Percentiles rank a stretch among this genome's conserved stretches.
phyloP scores from a whole-genome alignment of 2,888 invertebrate genomes.

The Spodoptera littoralis region DNA sequence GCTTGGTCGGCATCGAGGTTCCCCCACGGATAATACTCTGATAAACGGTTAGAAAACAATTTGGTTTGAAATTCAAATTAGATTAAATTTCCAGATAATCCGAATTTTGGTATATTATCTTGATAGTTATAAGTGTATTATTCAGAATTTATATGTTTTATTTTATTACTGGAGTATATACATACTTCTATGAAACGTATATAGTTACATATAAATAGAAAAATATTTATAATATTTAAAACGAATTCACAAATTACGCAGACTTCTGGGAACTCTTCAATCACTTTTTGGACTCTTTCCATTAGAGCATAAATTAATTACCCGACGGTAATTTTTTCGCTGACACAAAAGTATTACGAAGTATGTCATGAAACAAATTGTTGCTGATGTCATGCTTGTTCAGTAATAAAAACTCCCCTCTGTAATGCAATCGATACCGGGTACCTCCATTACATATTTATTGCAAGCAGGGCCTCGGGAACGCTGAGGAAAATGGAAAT shows the following conservation, averaged over 20 bases:
- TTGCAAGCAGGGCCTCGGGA: constrained; percentile 70
- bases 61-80: constrained; percentile 62
- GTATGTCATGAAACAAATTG: constrained; percentile 48
- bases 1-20: constrained; percentile 48
- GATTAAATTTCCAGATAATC: constrained; percentile 62
- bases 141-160: constrained; percentile 7
- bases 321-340: constrained; percentile 23
- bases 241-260: constrained; percentile 2
- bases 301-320: constrained; percentile 22
- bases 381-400: constrained; percentile 76
- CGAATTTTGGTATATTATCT: constrained; percentile 35
- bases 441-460: constrained; percentile 82
- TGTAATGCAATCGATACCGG: constrained; percentile 77
- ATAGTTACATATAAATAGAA: background rate
- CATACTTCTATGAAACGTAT: background rate
- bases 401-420: constrained; percentile 74
- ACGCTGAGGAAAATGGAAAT: constrained; percentile 71
- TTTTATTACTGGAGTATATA: background rate
- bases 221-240: background rate
- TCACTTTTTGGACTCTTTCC: constrained; percentile 9
- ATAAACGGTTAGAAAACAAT: constrained; percentile 66
- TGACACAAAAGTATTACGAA: constrained; percentile 30
- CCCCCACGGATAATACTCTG: constrained; percentile 54
- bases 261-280: constrained; percentile 19
- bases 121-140: constrained; percentile 31